Evolutionary conservation across 2,888 invertebrate species (phyloP).

Genomic region (Magallana nippona): DNA sequence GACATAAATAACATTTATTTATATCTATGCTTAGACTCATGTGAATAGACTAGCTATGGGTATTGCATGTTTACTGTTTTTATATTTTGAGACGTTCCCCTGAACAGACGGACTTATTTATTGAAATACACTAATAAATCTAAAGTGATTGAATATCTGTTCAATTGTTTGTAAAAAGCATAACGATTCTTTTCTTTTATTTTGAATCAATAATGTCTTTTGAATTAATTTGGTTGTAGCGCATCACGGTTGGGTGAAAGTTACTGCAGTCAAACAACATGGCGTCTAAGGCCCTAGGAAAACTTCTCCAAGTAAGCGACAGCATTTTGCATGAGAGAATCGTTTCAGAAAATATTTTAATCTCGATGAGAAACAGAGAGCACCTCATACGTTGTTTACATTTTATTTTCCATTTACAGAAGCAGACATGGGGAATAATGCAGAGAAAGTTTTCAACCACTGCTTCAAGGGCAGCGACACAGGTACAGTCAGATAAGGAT

Average conservation of each 20-base stretch:
- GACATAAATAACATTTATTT: too few relatives aligned
- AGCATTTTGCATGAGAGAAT: too few relatives aligned
- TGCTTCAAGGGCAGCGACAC: slow-evolving; percentile 43
- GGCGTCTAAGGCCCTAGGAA: slow-evolving; percentile 53
- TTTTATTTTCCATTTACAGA: slow-evolving; percentile 32
- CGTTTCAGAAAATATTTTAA: too few relatives aligned
- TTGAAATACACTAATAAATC: not conserved
- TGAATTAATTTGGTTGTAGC: not conserved
- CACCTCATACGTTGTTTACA: not conserved
- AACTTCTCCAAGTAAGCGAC: slow-evolving; percentile 43
- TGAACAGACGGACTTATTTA: not conserved
- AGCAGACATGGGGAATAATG: slow-evolving; percentile 25
- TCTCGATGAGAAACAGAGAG: too few relatives aligned
- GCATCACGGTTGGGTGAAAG: slow-evolving; percentile 54
- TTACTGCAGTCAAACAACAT: slow-evolving; percentile 56
- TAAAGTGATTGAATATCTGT: too few relatives aligned
- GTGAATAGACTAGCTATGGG: too few relatives aligned
- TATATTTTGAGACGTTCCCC: not conserved
- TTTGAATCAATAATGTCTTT: too few relatives aligned
- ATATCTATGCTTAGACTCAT: too few relatives aligned
- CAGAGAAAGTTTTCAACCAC: slow-evolving; percentile 39
- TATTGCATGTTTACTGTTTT: not conserved
- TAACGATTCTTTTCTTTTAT: too few relatives aligned
- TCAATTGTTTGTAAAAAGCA: too few relatives aligned
- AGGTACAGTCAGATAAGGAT: slow-evolving; percentile 25